A percentile compares a stretch with the other conserved stretches of the same genome.
These are phyloP conservation scores for Aviceda subcristata DNA, from an alignment of 2,113 vertebrate genomes.

Conservation along the genomic window DNA sequence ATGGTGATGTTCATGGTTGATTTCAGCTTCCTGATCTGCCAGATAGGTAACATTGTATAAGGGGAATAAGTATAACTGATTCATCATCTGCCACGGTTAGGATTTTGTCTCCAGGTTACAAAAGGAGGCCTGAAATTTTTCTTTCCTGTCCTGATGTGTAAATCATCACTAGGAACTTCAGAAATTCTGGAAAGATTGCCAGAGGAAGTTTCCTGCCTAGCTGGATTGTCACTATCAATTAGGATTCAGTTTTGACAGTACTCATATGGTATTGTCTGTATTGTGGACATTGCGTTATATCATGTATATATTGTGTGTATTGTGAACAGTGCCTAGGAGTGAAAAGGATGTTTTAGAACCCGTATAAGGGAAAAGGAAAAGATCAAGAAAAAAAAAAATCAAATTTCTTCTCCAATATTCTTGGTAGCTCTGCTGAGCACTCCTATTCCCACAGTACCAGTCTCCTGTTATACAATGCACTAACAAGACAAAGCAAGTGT, in stretches of 20 bases:
- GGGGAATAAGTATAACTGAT: neutral
- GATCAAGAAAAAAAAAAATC: neutral
- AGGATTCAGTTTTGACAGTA: neutral
- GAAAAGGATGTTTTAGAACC: neutral
- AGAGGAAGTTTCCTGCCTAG: neutral
- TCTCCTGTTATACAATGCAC: neutral
- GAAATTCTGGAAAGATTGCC: neutral
- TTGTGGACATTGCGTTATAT: neutral
- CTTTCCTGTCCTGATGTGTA: neutral
- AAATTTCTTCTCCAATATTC: neutral
- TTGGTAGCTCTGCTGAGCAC: neutral
- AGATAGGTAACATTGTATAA: neutral
- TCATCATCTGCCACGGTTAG: neutral
- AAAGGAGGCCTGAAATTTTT: neutral
- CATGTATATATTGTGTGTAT: neutral
- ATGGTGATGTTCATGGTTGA: neutral
- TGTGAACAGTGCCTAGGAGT: neutral
- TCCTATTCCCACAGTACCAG: neutral
- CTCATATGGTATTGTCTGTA: neutral
- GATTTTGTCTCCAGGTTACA: neutral
- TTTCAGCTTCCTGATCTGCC: neutral
- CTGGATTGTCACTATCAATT: neutral
- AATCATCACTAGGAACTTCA: neutral
- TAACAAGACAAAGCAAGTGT: neutral
- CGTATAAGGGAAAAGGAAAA: neutral